phyloP scores from a whole-genome alignment of 2,113 vertebrate species.

The Poicephalus gulielmi region DNA sequence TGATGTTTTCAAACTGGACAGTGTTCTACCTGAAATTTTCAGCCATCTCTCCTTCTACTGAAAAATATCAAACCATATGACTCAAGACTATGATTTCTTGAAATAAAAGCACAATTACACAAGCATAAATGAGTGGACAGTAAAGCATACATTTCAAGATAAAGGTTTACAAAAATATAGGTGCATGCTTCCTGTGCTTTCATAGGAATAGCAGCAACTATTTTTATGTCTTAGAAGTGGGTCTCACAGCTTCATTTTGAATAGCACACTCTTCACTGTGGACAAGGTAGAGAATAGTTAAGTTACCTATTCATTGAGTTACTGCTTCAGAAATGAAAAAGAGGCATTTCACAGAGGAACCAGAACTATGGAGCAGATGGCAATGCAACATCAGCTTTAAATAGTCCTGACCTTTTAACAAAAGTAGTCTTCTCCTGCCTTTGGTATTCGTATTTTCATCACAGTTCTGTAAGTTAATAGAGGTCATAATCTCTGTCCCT shows the following conservation, averaged over 20 bases:
- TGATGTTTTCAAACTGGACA: background rate
- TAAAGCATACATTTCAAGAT: background rate
- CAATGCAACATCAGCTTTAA: background rate
- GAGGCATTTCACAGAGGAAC: background rate
- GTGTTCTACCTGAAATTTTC: background rate
- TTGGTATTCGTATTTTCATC: background rate
- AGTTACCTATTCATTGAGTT: background rate
- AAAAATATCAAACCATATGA: background rate
- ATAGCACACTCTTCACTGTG: background rate
- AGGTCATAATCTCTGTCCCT: background rate
- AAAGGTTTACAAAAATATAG: background rate
- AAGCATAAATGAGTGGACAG: background rate
- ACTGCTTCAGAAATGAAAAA: background rate
- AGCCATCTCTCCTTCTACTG: background rate
- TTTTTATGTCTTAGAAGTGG: background rate
- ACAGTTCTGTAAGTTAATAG: background rate
- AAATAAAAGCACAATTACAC: background rate
- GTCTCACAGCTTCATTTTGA: background rate
- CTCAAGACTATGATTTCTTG: background rate
- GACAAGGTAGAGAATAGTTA: background rate
- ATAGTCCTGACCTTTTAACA: background rate
- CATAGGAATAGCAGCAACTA: background rate
- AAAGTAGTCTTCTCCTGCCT: background rate
- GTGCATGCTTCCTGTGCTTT: background rate
- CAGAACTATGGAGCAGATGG: background rate